Evolutionary conservation across 2,797 vertebrate genomes (phyloP), one percentile per base, ranked within the genome.

Genomic region (Australoheros facetus): DNA sequence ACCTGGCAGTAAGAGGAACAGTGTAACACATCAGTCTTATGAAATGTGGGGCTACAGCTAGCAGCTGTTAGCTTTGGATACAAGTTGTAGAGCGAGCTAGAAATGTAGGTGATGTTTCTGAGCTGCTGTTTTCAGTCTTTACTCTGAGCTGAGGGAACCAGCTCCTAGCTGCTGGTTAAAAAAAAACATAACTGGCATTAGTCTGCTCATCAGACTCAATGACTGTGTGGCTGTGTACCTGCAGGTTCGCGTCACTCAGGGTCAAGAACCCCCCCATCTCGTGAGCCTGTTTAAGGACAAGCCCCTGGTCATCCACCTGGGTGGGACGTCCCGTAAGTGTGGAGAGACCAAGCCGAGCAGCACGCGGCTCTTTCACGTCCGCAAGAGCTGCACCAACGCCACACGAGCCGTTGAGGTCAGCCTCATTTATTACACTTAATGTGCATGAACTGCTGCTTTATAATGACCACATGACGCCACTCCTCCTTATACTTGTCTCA

Each of bases 181-280:
- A 48, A 16, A 48, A 16, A 17, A n/a, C n/a, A n/a, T n/a, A n/a
- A 48, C 9, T 51, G 45, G 64, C 26, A 51, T 69, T 26, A 69
- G 45, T n/a, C 64, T 69, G 10, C 42, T 69, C 1, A 30, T 69
- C 45, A 69, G 13, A 53, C 30, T 69, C n/a, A 51, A n/a, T 69
- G 64, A n/a, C 45, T n/a, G 45, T 56, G 3, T 51, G 56, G 7
- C 30, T 72, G 13, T 85, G 51, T 79, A 17, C 78, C 51, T 17
- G 4, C 85, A 96, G 96, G 95, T 96, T n/a, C 94, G 95, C 42
- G 96, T 96, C 71, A 94, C 92, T 82, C 96, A 96, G 85, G 94
- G 95, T 66, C 85, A 94, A 78, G 96, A 96, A 82, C 96, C 96
- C 1, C 8, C 95, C 54, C 96, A 96, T 81, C 87, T 96, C 55